phyloP scores from a whole-genome alignment of 1,140 invertebrate species.

The Trypoxylus dichotomus region DNA sequence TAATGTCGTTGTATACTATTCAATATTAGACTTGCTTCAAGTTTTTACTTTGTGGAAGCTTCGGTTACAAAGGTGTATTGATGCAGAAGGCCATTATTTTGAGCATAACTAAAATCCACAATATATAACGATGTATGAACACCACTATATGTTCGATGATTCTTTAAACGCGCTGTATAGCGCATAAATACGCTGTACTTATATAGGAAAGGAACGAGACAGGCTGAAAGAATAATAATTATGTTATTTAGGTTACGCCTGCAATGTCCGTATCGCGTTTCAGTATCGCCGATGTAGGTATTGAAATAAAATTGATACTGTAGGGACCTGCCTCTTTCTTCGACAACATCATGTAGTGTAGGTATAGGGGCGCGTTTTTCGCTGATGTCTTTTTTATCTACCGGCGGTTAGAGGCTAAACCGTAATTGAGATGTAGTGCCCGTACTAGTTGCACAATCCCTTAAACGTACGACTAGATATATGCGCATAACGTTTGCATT shows the following conservation, averaged over 20 bases:
- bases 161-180: no score
- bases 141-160: no score
- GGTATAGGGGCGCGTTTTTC: neutral
- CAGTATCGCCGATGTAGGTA: neutral
- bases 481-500: neutral
- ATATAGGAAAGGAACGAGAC: neutral
- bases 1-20: no score
- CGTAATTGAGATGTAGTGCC: neutral
- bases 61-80: no score
- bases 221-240: neutral
- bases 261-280: neutral
- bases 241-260: slow-evolving; percentile 3
- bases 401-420: neutral
- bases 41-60: no score
- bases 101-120: no score
- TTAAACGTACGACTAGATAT: no score
- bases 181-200: no score
- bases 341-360: neutral
- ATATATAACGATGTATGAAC: no score
- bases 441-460: neutral
- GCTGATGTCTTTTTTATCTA: neutral
- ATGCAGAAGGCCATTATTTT: no score
- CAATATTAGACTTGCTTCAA: no score
- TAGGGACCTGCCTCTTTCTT: neutral
- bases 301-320: neutral